phyloP scores from a whole-genome alignment of 2,888 invertebrate genomes.

The Drosophila eohydei region DNA sequence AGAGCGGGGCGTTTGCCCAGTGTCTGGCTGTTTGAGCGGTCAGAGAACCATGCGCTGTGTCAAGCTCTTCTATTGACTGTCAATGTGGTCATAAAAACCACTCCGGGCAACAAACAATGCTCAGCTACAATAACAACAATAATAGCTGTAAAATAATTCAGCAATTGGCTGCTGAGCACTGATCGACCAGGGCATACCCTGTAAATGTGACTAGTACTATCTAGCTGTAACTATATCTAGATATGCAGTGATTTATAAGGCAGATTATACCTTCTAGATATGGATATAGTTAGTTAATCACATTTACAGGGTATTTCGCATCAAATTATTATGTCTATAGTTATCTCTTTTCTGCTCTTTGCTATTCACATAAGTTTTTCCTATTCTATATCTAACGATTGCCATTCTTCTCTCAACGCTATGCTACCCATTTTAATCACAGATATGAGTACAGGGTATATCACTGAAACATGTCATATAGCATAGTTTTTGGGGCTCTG shows the following conservation, averaged over 20 bases:
- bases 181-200: constrained; percentile 12
- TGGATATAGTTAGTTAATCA: no score
- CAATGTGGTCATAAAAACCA: constrained; percentile 71
- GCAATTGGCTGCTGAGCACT: not conserved
- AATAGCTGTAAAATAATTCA: constrained; percentile 24
- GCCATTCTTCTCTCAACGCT: not conserved
- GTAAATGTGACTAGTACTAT: not conserved
- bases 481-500: constrained; percentile 38
- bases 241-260: no score
- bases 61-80: constrained; percentile 61
- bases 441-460: constrained; percentile 11
- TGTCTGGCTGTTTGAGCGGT: constrained; percentile 23
- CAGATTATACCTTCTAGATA: no score
- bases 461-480: constrained; percentile 21
- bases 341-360: not conserved
- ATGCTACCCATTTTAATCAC: not conserved
- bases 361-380: not conserved
- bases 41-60: constrained; percentile 55
- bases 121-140: constrained; percentile 20
- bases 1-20: not conserved
- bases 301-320: no score
- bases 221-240: no score
- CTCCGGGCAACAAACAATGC: constrained; percentile 64
- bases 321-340: not conserved
- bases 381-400: not conserved